These are phyloP conservation scores for Panagrolaimus sp. DNA, from an alignment of 1,140 invertebrate species.

Conservation along the genomic window DNA sequence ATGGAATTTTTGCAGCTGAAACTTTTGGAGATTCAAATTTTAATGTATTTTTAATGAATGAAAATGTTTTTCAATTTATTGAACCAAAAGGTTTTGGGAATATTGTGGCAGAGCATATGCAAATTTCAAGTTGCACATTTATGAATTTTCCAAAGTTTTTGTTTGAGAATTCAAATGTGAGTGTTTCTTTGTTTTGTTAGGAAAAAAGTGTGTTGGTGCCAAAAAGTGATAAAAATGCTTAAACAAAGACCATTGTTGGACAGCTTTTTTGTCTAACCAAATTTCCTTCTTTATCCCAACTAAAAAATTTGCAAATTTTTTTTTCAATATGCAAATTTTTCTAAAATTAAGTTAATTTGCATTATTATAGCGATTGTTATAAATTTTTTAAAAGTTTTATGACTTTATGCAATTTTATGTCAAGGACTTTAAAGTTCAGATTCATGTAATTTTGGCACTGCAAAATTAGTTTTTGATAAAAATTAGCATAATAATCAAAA, in stretches of 20 bases:
- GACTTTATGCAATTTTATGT: too few relatives aligned
- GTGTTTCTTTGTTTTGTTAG: neutral
- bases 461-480: too few relatives aligned
- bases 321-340: too few relatives aligned
- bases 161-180: slow-evolving; percentile 4
- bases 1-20: neutral
- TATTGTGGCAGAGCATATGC: neutral
- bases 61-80: slow-evolving; percentile 7
- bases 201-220: neutral
- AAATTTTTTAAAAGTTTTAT: too few relatives aligned
- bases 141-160: slow-evolving; percentile 8
- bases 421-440: too few relatives aligned
- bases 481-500: too few relatives aligned
- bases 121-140: slow-evolving; percentile 9
- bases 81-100: slow-evolving; percentile 1
- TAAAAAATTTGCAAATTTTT: slow-evolving; percentile 12
- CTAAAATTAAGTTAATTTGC: too few relatives aligned
- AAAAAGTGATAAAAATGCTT: neutral
- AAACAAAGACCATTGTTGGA: neutral
- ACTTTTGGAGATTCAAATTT: neutral
- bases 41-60: neutral
- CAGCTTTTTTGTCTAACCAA: too few relatives aligned
- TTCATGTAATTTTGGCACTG: too few relatives aligned
- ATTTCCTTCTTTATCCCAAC: too few relatives aligned
- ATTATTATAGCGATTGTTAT: too few relatives aligned